A percentile compares a stretch with the other conserved stretches of the same genome.
These are phyloP conservation scores for Ceraclea dissimilis DNA, from an alignment of 2,888 invertebrate genomes.

Conservation along the genomic window DNA sequence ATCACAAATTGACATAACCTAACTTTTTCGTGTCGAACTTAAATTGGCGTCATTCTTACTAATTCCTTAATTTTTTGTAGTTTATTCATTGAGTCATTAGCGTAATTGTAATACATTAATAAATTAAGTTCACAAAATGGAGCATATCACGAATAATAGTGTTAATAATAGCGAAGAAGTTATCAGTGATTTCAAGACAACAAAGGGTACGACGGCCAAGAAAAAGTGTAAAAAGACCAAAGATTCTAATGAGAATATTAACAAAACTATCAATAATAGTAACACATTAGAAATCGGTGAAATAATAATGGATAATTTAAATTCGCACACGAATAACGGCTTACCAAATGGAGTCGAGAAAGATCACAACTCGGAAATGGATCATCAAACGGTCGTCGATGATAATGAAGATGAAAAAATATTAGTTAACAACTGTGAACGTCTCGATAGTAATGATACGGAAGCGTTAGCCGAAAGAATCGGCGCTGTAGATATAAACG, in stretches of 20 bases:
- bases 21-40: too few species aligned
- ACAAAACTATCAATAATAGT: slow-evolving; percentile 8
- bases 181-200: slow-evolving; percentile 11
- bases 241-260: slow-evolving; percentile 18
- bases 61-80: too few species aligned
- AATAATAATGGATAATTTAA: slow-evolving; percentile 17
- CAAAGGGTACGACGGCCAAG: slow-evolving; percentile 18
- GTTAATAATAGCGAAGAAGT: slow-evolving; percentile 9
- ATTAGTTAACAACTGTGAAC: slow-evolving; percentile 14
- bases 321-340: slow-evolving; percentile 18
- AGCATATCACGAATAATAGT: slow-evolving; percentile 20
- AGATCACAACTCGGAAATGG: slow-evolving; percentile 6
- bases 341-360: slow-evolving; percentile 15
- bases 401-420: background rate
- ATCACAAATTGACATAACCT: too few species aligned
- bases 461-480: slow-evolving; percentile 2
- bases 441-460: background rate
- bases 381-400: background rate
- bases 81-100: background rate
- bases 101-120: slow-evolving; percentile 5
- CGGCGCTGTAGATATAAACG: background rate
- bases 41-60: too few species aligned
- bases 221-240: slow-evolving; percentile 22
- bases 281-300: slow-evolving; percentile 5
- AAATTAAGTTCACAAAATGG: slow-evolving; percentile 7